Base-by-base conservation (phyloP, 2,888 invertebrate genomes). In the Macrophya alboannulata region DNA sequence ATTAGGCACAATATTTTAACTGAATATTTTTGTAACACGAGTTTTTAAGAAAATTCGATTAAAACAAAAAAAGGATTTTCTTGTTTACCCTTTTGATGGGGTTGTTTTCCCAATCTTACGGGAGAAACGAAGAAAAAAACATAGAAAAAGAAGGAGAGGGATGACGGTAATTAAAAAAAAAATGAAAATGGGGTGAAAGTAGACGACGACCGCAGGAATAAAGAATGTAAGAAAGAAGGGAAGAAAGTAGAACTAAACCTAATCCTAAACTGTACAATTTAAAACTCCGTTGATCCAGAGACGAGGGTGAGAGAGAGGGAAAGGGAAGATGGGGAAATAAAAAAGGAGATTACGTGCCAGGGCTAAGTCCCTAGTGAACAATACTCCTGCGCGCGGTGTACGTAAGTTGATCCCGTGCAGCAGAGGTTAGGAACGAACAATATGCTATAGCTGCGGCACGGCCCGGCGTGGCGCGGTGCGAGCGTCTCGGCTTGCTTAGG, bases 271-370 rank as follows among this genome's bases (percentile, higher is more conserved):
- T 68, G 37, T 37, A 68, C 68, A 68, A 68, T 68, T 68, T 68
- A 37, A 55, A 68, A 68, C 68, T 31, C 68, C 5, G 62, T 37
- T 37, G 31, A 31, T 6, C 68, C 37, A 12, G 31, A 0, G 17
- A 68, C 45, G 72, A 21, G 45, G 17, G 43, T 12, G 43, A 43
- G 45, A 74, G 45, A 21, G 77, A 77, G 15, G 15, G 40, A 40
- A 12, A 12, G 48, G 48, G 48, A 12, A 12, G 25, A 12, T 4
- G 40, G 71, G 76, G 76, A 55, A 55, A 77, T 77, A 59, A 79
- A 59, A 59, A 79, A 79, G 79, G 59, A 37, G 79, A 79, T 79
- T 79, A 79, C 79, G 21, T 51, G 79, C 55, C 77, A 43, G 37
- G 59, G 48, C 40, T 79, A 79, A 79, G 48, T 79, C 79, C 79